Conservation (phyloP, 2,888 invertebrate genomes). For the Sphaerophoria taeniata region DNA sequence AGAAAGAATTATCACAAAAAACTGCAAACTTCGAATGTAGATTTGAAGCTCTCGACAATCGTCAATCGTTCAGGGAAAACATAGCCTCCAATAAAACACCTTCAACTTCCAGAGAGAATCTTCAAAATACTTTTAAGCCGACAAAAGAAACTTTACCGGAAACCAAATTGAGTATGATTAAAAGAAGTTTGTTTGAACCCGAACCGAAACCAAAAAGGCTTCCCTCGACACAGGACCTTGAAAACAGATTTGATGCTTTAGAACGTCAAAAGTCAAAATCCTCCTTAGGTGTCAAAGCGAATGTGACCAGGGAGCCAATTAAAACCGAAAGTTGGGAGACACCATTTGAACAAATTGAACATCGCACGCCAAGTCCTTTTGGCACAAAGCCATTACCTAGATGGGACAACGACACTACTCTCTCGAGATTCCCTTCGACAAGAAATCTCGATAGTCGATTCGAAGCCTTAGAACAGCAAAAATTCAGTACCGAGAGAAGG, state of each 20-base stretch:
- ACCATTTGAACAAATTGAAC: slow-evolving; percentile 76
- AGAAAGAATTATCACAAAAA: background rate
- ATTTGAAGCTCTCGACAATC: slow-evolving; percentile 9
- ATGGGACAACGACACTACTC: background rate
- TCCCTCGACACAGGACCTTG: slow-evolving; percentile 77
- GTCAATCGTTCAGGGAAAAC: background rate
- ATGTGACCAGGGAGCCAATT: slow-evolving; percentile 52
- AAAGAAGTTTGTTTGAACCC: slow-evolving; percentile 14
- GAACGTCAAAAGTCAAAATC: slow-evolving; percentile 68
- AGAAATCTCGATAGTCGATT: slow-evolving; percentile 35
- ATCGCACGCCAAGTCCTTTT: background rate
- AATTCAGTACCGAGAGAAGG: slow-evolving; percentile 68
- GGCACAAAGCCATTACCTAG: background rate
- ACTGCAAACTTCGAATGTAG: slow-evolving; percentile 10
- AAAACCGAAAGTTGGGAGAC: slow-evolving; percentile 75
- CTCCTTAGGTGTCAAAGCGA: background rate
- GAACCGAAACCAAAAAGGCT: slow-evolving; percentile 37
- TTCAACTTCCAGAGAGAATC: background rate
- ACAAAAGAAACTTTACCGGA: background rate
- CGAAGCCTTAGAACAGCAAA: slow-evolving; percentile 38
- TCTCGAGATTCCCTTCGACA: slow-evolving; percentile 65
- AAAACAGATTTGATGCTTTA: slow-evolving; percentile 78
- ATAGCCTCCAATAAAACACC: background rate
- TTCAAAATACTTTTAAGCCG: background rate
- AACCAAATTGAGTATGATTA: slow-evolving; percentile 4